Conservation (phyloP, 2,113 vertebrate species). For the Mustela nigripes region DNA sequence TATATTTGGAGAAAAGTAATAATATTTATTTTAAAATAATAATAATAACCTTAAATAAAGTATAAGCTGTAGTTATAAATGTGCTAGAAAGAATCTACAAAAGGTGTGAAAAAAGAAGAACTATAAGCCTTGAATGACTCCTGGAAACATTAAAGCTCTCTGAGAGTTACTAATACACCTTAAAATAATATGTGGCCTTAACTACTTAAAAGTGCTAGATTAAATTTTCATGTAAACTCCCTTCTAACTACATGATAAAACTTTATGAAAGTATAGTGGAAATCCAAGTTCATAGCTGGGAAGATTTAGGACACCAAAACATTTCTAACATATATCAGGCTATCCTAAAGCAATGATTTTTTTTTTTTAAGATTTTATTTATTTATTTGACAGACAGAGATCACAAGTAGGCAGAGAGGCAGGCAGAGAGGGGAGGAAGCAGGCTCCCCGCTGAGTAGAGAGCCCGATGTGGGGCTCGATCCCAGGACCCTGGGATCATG, state of each 20-base stretch:
- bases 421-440: too few relatives aligned
- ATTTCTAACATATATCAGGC: neutral
- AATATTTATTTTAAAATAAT: neutral
- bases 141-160: neutral
- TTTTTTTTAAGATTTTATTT: too few relatives aligned
- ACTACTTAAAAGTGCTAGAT: neutral
- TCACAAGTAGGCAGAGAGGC: too few relatives aligned
- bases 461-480: too few relatives aligned
- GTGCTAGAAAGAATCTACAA: neutral
- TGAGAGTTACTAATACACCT: neutral
- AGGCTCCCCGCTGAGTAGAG: too few relatives aligned
- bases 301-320: neutral
- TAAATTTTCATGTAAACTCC: neutral
- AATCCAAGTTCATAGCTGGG: neutral
- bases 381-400: too few relatives aligned
- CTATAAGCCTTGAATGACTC: neutral
- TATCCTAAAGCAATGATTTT: neutral
- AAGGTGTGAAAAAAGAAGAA: neutral
- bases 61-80: neutral
- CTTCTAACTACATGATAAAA: neutral
- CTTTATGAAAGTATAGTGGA: neutral
- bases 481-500: too few relatives aligned
- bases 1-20: conserved; percentile 16
- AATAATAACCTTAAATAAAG: neutral
- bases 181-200: neutral